Percentiles rank a stretch among this genome's conserved stretches.
Evolutionary conservation across 2,888 invertebrate species (phyloP).

Genomic region (Microplitis manilae): DNA sequence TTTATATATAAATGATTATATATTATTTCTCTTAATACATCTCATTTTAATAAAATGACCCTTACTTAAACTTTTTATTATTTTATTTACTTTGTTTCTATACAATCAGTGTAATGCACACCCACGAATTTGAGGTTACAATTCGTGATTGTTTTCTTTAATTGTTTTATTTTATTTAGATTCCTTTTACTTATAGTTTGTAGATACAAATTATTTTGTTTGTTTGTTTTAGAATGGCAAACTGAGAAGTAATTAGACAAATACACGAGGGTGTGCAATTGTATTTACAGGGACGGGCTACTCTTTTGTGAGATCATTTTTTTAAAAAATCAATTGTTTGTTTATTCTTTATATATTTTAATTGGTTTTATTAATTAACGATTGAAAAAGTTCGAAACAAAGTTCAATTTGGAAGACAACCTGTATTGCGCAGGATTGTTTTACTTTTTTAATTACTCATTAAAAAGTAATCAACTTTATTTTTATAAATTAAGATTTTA

Average conservation of each 20-base stretch:
- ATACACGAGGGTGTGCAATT: constrained; percentile 1
- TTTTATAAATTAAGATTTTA: too few species aligned
- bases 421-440: neutral
- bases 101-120: neutral
- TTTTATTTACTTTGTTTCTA: neutral
- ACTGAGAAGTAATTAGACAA: neutral
- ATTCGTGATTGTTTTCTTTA: neutral
- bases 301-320: constrained; percentile 11
- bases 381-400: neutral
- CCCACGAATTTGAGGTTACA: neutral
- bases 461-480: neutral
- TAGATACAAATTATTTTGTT: constrained; percentile 6
- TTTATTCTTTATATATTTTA: neutral
- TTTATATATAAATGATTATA: constrained; percentile 1
- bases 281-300: constrained; percentile 16
- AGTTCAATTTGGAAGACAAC: neutral
- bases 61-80: neutral
- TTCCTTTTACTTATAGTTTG: neutral
- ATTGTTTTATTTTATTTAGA: neutral
- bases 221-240: neutral
- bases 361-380: neutral
- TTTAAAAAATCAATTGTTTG: neutral
- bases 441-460: neutral
- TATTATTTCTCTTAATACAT: neutral
- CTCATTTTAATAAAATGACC: neutral